Conservation (phyloP, 2,113 vertebrate species). For the Pelecanus crispus region DNA sequence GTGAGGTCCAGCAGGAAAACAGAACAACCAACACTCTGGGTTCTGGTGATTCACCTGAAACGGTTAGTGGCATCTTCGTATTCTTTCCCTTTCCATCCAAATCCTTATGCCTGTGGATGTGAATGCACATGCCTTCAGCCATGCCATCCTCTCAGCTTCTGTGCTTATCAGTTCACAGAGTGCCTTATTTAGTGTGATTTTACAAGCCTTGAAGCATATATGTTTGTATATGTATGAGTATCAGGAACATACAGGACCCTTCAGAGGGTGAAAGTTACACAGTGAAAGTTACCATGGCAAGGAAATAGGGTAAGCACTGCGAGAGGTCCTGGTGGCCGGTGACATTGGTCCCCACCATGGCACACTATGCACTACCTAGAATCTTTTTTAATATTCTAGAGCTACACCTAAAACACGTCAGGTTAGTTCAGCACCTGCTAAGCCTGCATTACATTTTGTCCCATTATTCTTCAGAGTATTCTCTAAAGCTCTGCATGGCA, state of each 20-base stretch:
- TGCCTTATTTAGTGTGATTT: not conserved
- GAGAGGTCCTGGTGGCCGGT: not conserved
- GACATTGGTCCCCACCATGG: not conserved
- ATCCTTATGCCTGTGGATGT: not conserved
- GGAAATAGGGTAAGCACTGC: not conserved
- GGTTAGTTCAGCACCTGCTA: not conserved
- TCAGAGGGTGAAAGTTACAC: too few species aligned
- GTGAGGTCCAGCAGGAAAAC: not conserved
- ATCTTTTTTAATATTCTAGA: not conserved
- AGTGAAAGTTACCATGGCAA: fast-evolving
- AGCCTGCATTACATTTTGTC: not conserved
- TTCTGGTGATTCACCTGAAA: not conserved
- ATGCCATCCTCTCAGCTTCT: not conserved
- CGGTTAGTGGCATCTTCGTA: not conserved
- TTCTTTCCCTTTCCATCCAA: not conserved
- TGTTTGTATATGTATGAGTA: not conserved
- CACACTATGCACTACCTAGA: not conserved
- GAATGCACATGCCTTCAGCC: not conserved
- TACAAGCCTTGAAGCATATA: not conserved
- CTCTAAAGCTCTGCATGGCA: not conserved
- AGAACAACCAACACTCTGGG: not conserved
- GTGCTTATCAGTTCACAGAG: not conserved
- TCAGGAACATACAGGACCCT: not conserved
- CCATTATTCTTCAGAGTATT: not conserved
- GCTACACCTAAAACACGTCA: not conserved